Conservation (phyloP, 1,140 invertebrate species). For the Aphis gossypii region DNA sequence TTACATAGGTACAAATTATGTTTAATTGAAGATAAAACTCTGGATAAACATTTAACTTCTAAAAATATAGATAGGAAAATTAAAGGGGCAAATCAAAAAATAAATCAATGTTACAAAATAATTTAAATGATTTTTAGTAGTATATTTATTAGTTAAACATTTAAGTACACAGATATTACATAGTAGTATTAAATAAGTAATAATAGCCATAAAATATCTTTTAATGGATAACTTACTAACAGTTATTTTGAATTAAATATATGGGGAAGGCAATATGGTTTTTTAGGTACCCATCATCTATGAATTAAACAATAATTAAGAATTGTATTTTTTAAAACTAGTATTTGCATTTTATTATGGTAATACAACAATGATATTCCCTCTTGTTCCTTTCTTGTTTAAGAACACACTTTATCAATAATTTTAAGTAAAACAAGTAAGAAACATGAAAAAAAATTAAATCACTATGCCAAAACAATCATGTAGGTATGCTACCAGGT, state of each 20-base stretch:
- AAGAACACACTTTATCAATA: neutral
- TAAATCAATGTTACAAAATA: neutral
- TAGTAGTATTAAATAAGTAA: neutral
- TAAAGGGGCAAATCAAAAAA: neutral
- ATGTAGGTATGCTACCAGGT: too few relatives aligned
- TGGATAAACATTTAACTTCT: neutral
- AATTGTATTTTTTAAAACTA: too few relatives aligned
- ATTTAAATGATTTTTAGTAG: neutral
- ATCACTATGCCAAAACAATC: too few relatives aligned
- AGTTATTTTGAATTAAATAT: neutral
- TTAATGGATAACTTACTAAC: neutral
- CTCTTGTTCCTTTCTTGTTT: too few relatives aligned
- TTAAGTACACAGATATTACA: neutral
- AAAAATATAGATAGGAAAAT: neutral
- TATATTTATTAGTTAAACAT: neutral
- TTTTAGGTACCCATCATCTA: too few relatives aligned
- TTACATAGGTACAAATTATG: neutral
- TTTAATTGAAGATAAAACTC: neutral
- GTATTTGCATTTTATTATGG: neutral
- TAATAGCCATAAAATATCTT: neutral
- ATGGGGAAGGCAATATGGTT: neutral
- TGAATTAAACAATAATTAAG: too few relatives aligned
- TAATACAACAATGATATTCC: neutral
- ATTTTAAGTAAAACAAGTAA: too few relatives aligned
- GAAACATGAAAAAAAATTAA: too few relatives aligned